phyloP scores from a whole-genome alignment of 2,113 vertebrate species.

The Theristicus caerulescens region DNA sequence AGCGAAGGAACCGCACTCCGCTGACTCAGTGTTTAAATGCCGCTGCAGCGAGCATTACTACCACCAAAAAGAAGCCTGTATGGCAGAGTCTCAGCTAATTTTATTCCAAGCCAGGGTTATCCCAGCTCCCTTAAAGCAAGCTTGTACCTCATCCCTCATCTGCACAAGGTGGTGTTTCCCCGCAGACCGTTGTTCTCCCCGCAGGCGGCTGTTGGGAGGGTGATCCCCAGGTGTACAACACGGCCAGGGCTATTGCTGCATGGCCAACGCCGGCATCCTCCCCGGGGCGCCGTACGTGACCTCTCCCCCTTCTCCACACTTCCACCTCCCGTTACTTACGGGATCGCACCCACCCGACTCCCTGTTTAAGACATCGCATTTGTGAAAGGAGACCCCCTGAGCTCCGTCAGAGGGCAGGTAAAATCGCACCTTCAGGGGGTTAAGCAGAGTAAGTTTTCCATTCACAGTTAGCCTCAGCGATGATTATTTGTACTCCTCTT shows the following conservation, averaged over 20 bases:
- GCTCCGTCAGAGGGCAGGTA: background rate
- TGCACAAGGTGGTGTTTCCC: background rate
- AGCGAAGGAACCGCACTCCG: background rate
- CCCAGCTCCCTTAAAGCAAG: background rate
- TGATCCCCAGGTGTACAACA: fast-evolving
- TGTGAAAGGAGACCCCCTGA: background rate
- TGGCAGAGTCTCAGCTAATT: background rate
- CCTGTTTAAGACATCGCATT: background rate
- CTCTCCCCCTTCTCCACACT: background rate
- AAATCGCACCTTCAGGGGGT: background rate
- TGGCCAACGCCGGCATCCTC: background rate
- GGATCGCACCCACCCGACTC: background rate
- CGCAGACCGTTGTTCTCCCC: background rate
- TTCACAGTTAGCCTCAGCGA: background rate
- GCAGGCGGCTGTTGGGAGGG: background rate
- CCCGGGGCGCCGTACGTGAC: background rate
- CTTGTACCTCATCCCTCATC: background rate
- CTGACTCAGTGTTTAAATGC: background rate
- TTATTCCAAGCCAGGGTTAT: background rate
- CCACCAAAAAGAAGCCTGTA: background rate
- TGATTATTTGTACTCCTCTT: background rate
- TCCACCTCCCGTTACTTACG: background rate
- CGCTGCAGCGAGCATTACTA: background rate
- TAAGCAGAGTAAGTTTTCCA: background rate
- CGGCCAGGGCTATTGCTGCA: background rate